These are phyloP conservation scores for Rhinoderma darwinii DNA, from an alignment of 2,113 vertebrate species.

Conservation along the genomic window DNA sequence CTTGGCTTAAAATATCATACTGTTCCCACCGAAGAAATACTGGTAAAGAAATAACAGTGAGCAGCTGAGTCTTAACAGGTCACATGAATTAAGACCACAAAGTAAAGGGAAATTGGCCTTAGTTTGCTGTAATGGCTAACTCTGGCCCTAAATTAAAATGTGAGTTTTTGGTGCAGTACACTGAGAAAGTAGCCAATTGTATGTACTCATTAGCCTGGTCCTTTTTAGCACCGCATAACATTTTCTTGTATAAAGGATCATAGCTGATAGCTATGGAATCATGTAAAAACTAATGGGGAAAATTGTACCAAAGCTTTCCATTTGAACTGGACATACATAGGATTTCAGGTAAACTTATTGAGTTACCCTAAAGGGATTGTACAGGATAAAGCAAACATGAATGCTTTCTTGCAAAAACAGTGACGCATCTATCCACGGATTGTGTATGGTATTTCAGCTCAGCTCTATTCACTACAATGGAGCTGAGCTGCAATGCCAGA, in stretches of 20 bases:
- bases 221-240: background rate
- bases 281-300: background rate
- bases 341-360: too few relatives aligned
- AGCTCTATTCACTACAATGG: too few relatives aligned
- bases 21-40: slow-evolving; percentile 23
- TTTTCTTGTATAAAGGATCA: background rate
- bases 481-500: too few relatives aligned
- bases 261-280: background rate
- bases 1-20: background rate
- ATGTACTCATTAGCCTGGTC: background rate
- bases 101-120: background rate
- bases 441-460: too few relatives aligned
- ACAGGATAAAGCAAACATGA: too few relatives aligned
- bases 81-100: slow-evolving; percentile 10
- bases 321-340: too few relatives aligned
- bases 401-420: too few relatives aligned
- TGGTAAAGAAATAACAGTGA: slow-evolving; percentile 2
- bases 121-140: background rate
- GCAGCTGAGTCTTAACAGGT: background rate
- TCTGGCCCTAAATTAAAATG: background rate
- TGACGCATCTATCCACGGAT: too few relatives aligned
- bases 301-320: too few relatives aligned
- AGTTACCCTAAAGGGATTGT: too few relatives aligned
- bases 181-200: background rate
- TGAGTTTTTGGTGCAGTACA: background rate